Evolutionary conservation across 1,140 invertebrate genomes (phyloP).

Genomic region (Eciton burchellii): DNA sequence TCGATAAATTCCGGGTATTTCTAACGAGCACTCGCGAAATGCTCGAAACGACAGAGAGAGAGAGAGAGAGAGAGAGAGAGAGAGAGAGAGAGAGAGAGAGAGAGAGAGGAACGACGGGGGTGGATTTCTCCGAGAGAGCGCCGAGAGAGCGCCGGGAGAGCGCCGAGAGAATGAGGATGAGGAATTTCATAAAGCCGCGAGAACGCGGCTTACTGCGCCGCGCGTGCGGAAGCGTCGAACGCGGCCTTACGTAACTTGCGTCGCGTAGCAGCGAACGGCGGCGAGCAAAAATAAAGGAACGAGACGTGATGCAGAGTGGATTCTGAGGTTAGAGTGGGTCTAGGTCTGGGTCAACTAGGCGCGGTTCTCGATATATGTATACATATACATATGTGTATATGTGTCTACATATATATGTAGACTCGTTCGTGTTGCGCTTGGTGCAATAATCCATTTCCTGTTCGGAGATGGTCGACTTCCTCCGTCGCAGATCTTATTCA

Average conservation of each 20-base stretch:
- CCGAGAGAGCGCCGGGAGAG: too few species aligned
- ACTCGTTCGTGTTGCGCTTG: slow-evolving; percentile 51
- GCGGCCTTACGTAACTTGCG: slow-evolving; percentile 62
- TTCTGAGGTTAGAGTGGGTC: slow-evolving; percentile 74
- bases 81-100: background rate
- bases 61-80: background rate
- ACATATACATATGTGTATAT: too few species aligned
- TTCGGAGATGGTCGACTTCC: slow-evolving; percentile 24
- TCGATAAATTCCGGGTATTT: background rate
- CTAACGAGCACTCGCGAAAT: background rate
- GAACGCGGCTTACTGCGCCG: background rate
- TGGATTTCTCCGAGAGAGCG: too few species aligned
- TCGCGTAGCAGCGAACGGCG: slow-evolving; percentile 64
- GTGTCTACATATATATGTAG: too few species aligned
- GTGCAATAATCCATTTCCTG: slow-evolving; percentile 55
- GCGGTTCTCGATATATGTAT: slow-evolving; percentile 45
- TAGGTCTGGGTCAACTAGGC: slow-evolving; percentile 81
- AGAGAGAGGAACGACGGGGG: too few species aligned
- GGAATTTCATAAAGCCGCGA: slow-evolving; percentile 3
- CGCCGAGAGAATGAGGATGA: background rate
- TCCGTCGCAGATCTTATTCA: background rate
- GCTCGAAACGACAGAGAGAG: background rate
- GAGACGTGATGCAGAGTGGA: slow-evolving; percentile 69
- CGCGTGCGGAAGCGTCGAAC: slow-evolving; percentile 41
- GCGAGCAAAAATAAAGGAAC: slow-evolving; percentile 77